These are phyloP conservation scores for Elymnias hypermnestra DNA, from an alignment of 1,140 invertebrate genomes.

Conservation along the genomic window DNA sequence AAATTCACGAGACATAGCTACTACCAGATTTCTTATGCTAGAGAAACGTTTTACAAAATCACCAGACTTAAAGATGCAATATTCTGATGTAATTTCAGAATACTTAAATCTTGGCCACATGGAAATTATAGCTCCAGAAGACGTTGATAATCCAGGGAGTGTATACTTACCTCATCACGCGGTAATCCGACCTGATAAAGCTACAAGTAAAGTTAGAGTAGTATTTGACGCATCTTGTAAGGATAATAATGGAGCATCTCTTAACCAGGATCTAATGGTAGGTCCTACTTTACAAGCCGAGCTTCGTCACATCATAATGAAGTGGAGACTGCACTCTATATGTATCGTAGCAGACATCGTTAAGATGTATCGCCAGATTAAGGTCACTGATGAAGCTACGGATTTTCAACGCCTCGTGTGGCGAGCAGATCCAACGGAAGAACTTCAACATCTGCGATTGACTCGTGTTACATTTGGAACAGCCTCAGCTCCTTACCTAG, in stretches of 20 bases:
- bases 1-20: conserved; percentile 7
- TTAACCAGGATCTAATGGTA: no score
- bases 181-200: conserved; percentile 18
- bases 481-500: conserved; percentile 19
- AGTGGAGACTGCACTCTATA: conserved; percentile 10
- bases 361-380: conserved; percentile 23
- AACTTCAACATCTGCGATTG: conserved; percentile 12
- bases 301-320: no score
- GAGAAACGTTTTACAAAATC: conserved; percentile 11
- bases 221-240: no score
- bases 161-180: conserved; percentile 22
- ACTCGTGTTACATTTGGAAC: conserved; percentile 20
- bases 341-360: conserved; percentile 16
- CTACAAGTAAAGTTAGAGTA: conserved; percentile 21
- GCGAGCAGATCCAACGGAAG: conserved; percentile 7
- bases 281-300: no score
- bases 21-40: conserved; percentile 9
- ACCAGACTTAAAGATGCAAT: conserved; percentile 5
- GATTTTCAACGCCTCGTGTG: conserved; percentile 23
- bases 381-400: not conserved
- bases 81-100: conserved; percentile 18
- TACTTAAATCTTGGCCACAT: conserved; percentile 16
- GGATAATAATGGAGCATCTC: no score
- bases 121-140: conserved; percentile 4
- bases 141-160: conserved; percentile 2